These are phyloP conservation scores for Leptobrachium ailaonicum DNA, from an alignment of 2,113 vertebrate genomes.

Conservation along the genomic window DNA sequence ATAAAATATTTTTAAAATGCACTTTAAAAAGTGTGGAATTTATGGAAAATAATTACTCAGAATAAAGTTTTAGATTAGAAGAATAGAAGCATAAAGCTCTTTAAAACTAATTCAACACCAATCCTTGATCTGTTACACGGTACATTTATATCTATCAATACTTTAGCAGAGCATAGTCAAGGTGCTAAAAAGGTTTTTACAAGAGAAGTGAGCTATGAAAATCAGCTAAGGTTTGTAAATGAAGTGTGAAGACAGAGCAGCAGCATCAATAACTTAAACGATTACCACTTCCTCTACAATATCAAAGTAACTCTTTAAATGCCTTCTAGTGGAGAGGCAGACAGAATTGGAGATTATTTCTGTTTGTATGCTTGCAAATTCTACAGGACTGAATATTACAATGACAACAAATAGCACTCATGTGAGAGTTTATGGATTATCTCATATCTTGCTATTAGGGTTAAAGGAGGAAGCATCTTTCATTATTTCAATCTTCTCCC, in stretches of 20 bases:
- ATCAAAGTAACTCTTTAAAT: constrained; percentile 25
- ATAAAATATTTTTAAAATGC: too few relatives aligned
- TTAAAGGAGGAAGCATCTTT: too few relatives aligned
- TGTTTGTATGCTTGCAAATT: too few relatives aligned
- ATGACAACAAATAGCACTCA: too few relatives aligned
- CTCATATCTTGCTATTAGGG: too few relatives aligned
- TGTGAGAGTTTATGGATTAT: too few relatives aligned
- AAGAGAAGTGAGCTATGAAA: constrained; percentile 43
- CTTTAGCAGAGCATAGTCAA: constrained; percentile 35
- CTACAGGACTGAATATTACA: too few relatives aligned
- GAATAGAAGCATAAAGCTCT: too few relatives aligned
- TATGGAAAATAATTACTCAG: too few relatives aligned
- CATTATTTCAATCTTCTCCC: too few relatives aligned
- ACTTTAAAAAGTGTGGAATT: too few relatives aligned
- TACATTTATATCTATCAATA: constrained; percentile 41
- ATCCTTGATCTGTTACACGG: constrained; percentile 19
- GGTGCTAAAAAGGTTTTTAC: constrained; percentile 44
- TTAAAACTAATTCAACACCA: constrained; percentile 16
- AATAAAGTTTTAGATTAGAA: too few relatives aligned
- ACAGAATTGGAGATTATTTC: background rate
- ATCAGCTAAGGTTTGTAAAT: constrained; percentile 38
- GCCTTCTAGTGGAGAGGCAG: background rate
- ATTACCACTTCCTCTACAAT: constrained; percentile 17
- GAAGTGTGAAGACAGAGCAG: constrained; percentile 44
- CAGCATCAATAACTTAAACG: constrained; percentile 36